Conservation (phyloP, 2,797 vertebrate genomes). For the Sebastes jordani region DNA sequence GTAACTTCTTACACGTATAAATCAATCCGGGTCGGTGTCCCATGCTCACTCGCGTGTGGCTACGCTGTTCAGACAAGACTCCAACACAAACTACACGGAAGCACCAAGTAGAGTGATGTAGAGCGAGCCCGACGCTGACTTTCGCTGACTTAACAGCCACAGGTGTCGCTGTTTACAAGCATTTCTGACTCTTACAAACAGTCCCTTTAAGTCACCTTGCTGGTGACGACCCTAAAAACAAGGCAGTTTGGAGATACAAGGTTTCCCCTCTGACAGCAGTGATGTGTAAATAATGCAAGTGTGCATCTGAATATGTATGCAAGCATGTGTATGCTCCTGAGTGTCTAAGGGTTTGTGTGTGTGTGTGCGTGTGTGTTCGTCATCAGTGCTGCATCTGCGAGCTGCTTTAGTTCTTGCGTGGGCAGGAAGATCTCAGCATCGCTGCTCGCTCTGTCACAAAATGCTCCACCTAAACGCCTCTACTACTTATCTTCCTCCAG, state of each 20-base stretch:
- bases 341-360: slow-evolving; percentile 19
- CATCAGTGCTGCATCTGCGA: slow-evolving; percentile 25
- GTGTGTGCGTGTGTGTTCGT: neutral
- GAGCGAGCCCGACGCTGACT: no score
- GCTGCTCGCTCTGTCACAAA: slow-evolving; percentile 47
- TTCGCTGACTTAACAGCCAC: rapidly evolving
- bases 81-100: no score
- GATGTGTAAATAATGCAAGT: slow-evolving; percentile 45
- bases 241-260: neutral
- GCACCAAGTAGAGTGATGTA: no score
- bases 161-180: rapidly evolving
- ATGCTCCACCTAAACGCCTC: slow-evolving; percentile 56
- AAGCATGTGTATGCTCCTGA: slow-evolving; percentile 12
- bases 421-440: slow-evolving; percentile 50
- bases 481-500: slow-evolving; percentile 55
- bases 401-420: slow-evolving; percentile 31
- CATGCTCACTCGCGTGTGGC: rapidly evolving
- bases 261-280: slow-evolving; percentile 2
- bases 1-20: no score
- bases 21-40: no score
- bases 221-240: neutral
- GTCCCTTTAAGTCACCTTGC: no score
- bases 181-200: no score
- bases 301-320: slow-evolving; percentile 35
- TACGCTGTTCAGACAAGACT: no score